Conservation (phyloP, 1,140 invertebrate genomes). For the Zelostemma sp. region DNA sequence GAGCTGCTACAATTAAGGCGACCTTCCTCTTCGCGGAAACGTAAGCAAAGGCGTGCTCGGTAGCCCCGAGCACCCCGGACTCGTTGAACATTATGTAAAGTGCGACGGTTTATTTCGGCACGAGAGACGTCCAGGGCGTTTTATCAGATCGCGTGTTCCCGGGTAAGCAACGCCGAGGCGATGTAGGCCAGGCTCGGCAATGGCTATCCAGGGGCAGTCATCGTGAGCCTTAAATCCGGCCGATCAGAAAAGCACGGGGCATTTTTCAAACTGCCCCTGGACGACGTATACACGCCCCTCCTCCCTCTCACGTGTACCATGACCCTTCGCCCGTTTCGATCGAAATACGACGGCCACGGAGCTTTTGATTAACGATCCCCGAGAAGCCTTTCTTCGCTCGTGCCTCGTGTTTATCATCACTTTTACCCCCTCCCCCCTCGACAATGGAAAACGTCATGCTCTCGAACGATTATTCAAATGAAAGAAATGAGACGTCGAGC, state of each 20-base stretch:
- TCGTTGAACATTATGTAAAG: constrained; percentile 63
- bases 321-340: constrained; percentile 35
- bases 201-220: constrained; percentile 43
- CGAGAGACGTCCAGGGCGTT: constrained; percentile 56
- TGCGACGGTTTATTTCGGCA: constrained; percentile 67
- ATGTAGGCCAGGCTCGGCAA: constrained; percentile 60
- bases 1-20: constrained; percentile 10
- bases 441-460: too few relatives aligned
- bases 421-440: too few relatives aligned
- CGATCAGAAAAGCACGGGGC: constrained; percentile 47
- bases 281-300: constrained; percentile 37
- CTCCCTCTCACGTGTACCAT: constrained; percentile 18
- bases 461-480: too few relatives aligned
- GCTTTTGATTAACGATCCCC: constrained; percentile 45
- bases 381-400: constrained; percentile 15
- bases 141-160: constrained; percentile 66
- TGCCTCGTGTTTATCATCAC: too few relatives aligned
- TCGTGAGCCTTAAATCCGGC: constrained; percentile 37
- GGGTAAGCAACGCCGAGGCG: constrained; percentile 50
- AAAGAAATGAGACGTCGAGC: too few relatives aligned
- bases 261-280: constrained; percentile 47
- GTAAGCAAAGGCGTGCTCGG: constrained; percentile 23
- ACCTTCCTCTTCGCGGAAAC: constrained; percentile 20
- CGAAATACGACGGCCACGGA: constrained; percentile 35
- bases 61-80: constrained; percentile 25